These are phyloP conservation scores for Saguinus midas DNA, from an alignment of 2,113 vertebrate genomes.

Conservation along the genomic window DNA sequence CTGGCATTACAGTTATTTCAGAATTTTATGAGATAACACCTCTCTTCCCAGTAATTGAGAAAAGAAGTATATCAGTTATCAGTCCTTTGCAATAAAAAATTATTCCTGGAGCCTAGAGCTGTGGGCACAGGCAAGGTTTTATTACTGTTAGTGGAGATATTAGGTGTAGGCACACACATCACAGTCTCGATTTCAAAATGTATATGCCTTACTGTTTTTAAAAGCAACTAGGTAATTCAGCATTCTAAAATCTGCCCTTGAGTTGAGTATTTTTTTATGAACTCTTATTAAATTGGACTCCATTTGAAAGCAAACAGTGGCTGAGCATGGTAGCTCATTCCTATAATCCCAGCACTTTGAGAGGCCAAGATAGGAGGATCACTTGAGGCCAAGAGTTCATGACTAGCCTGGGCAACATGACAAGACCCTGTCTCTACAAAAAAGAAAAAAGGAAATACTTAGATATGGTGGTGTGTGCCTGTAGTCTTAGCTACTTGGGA, in stretches of 20 bases:
- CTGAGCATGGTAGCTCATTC: too few relatives aligned
- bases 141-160: neutral
- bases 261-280: neutral
- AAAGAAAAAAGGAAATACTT: too few relatives aligned
- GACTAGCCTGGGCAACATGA: too few relatives aligned
- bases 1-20: neutral
- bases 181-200: neutral
- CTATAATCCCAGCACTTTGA: too few relatives aligned
- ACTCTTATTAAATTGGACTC: neutral
- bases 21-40: neutral
- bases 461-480: too few relatives aligned
- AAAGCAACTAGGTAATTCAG: neutral
- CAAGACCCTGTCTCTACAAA: too few relatives aligned
- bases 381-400: too few relatives aligned
- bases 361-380: too few relatives aligned
- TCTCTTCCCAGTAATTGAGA: neutral
- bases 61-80: neutral
- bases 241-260: constrained; percentile 9
- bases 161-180: neutral
- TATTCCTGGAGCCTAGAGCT: neutral
- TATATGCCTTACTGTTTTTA: neutral
- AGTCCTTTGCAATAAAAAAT: neutral
- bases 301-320: neutral
- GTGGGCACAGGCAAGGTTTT: neutral
- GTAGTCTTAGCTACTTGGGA: too few relatives aligned